Percentiles rank a stretch among this genome's conserved stretches.
Evolutionary conservation across 2,797 vertebrate species (phyloP).

Genomic region (Pseudochirops corinnae): DNA sequence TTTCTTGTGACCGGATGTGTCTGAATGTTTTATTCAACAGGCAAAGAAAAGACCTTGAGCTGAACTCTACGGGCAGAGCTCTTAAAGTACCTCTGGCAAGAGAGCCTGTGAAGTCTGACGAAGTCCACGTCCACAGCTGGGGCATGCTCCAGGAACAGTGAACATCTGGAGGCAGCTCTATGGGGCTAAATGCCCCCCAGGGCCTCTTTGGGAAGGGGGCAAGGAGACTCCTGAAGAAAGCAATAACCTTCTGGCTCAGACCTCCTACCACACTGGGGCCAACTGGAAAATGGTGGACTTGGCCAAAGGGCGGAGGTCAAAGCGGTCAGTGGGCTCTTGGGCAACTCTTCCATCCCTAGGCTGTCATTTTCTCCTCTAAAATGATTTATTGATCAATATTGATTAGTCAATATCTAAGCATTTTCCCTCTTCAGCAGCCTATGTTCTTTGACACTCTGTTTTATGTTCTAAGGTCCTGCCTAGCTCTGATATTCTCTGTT

Average conservation of each 20-base stretch:
- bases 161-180: conserved; percentile 48
- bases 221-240: too few relatives aligned
- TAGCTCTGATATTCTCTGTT: background rate
- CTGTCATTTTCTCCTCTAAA: background rate
- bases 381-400: too few relatives aligned
- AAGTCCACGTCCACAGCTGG: background rate
- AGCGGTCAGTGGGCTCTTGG: background rate
- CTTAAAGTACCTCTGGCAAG: background rate
- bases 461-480: background rate
- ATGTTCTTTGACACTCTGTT: background rate
- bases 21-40: background rate
- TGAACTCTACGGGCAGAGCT: background rate
- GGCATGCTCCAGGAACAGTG: background rate
- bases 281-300: conserved; percentile 78
- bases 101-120: background rate
- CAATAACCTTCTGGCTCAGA: background rate
- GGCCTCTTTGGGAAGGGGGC: background rate
- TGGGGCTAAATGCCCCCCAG: background rate
- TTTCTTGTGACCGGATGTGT: background rate
- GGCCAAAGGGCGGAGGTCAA: conserved; percentile 69
- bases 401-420: background rate
- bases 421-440: background rate
- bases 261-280: background rate
- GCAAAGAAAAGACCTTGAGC: rapidly evolving
- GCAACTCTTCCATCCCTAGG: conserved; percentile 46